Conservation (phyloP, 1,140 invertebrate species). For the Riptortus pedestris region DNA sequence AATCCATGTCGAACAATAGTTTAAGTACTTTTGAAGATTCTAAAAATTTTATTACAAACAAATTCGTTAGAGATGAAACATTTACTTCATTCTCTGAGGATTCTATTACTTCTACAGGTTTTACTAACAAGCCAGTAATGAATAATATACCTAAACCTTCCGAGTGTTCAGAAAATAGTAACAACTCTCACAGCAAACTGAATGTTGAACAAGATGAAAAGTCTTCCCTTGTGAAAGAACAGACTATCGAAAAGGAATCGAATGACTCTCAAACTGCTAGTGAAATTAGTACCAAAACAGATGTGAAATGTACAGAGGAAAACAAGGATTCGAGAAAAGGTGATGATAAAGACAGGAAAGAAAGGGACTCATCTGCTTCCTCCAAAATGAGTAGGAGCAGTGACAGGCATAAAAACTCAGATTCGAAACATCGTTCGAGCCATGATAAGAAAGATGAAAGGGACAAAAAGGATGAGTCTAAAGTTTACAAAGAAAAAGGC, state of each 20-base stretch:
- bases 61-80: constrained; percentile 1
- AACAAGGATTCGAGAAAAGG: too few relatives aligned
- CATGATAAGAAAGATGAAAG: constrained; percentile 5
- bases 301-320: too few relatives aligned
- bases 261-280: too few relatives aligned
- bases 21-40: constrained; percentile 12
- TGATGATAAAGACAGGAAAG: too few relatives aligned
- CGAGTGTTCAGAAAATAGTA: not conserved
- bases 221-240: too few relatives aligned
- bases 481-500: not conserved
- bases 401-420: not conserved
- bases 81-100: not conserved
- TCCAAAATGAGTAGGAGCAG: not conserved
- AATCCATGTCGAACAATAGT: not conserved
- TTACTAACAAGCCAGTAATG: not conserved
- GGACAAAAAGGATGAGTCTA: not conserved
- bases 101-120: not conserved
- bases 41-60: not conserved
- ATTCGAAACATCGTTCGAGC: not conserved
- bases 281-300: too few relatives aligned
- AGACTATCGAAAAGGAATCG: too few relatives aligned
- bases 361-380: not conserved
- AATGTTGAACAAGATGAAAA: too few relatives aligned
- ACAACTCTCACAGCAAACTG: too few relatives aligned
- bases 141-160: not conserved